phyloP scores from a whole-genome alignment of 2,113 vertebrate genomes.

The Ondatra zibethicus region DNA sequence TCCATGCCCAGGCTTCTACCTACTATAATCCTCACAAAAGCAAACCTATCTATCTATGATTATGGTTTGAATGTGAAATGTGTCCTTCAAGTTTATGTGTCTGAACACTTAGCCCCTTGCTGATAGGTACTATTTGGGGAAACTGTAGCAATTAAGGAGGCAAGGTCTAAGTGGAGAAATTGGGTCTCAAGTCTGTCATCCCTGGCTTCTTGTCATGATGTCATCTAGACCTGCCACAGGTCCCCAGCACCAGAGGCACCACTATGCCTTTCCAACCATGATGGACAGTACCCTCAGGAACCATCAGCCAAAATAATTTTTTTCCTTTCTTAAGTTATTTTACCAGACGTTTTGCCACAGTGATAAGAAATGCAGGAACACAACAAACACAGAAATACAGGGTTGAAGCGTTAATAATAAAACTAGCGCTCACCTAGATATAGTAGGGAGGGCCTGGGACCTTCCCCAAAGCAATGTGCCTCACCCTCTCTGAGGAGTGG shows the following conservation, averaged over 20 bases:
- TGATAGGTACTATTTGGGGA: not conserved
- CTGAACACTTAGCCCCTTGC: not conserved
- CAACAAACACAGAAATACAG: not conserved
- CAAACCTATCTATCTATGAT: not conserved
- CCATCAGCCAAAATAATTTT: not conserved
- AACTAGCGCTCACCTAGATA: not conserved
- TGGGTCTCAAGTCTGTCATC: not conserved
- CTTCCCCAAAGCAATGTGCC: no score
- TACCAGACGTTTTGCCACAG: not conserved
- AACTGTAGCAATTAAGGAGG: not conserved
- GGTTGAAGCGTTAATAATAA: constrained; percentile 40
- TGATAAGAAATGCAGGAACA: not conserved
- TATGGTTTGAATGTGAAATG: not conserved
- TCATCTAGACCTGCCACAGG: not conserved
- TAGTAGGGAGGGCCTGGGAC: no score
- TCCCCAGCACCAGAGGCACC: not conserved
- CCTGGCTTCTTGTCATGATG: not conserved
- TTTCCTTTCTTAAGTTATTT: not conserved
- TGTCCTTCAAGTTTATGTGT: not conserved
- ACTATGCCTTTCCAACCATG: not conserved
- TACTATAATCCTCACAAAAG: not conserved
- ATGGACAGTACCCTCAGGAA: not conserved
- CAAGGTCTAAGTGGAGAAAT: not conserved
- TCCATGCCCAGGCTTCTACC: not conserved
- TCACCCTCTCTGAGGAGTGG: no score